Conservation (phyloP, 2,888 invertebrate species). For the Amphipoea oculea region DNA sequence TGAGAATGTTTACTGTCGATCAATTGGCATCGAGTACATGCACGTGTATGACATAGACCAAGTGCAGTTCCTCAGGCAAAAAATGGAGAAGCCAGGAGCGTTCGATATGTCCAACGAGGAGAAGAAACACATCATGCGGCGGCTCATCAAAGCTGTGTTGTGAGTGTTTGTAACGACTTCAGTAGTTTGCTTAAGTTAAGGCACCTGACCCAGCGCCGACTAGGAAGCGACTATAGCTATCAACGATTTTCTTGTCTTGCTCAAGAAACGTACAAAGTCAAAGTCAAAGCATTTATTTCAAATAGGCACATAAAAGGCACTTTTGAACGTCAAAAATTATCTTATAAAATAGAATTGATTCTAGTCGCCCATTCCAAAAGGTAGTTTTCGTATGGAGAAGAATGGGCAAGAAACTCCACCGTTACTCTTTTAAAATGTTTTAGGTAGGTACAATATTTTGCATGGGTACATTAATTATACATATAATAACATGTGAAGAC, state of each 20-base stretch:
- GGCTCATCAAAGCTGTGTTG: slow-evolving; percentile 93
- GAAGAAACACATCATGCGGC: slow-evolving; percentile 92
- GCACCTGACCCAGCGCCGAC: background rate
- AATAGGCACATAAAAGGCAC: too few species aligned
- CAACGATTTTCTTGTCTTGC: background rate
- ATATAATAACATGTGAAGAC: too few species aligned
- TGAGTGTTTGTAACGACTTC: slow-evolving; percentile 70
- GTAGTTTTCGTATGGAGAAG: too few species aligned
- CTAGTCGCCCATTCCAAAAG: too few species aligned
- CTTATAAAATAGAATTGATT: too few species aligned
- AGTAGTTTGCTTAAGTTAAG: background rate
- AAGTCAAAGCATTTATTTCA: too few species aligned
- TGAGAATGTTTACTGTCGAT: slow-evolving; percentile 92
- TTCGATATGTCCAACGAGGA: slow-evolving; percentile 91
- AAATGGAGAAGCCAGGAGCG: slow-evolving; percentile 92
- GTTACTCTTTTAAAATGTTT: too few species aligned
- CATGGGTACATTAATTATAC: too few species aligned
- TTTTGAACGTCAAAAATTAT: too few species aligned
- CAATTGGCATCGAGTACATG: slow-evolving; percentile 95
- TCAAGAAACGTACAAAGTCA: background rate
- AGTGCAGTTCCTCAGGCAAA: slow-evolving; percentile 92
- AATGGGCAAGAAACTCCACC: too few species aligned
- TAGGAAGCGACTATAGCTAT: background rate
- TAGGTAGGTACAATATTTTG: too few species aligned
- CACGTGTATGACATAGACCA: slow-evolving; percentile 93